Percentiles rank a stretch among this genome's conserved stretches.
Evolutionary conservation across 2,113 vertebrate species (phyloP).

Genomic region (Boulengeromyrus knoepffleri): DNA sequence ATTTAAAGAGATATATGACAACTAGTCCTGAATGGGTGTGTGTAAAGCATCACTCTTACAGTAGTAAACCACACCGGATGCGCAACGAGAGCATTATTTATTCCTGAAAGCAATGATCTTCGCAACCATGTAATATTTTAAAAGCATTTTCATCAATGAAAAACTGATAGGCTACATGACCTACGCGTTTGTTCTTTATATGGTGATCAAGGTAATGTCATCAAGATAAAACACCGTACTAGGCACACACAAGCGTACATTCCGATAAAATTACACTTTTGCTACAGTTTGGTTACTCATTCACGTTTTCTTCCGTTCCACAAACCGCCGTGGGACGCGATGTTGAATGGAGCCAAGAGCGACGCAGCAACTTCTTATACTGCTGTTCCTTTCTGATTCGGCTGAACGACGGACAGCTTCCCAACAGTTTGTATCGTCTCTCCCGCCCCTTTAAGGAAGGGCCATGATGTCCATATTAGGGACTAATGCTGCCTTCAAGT

Average conservation of each 20-base stretch:
- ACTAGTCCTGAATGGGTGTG: background rate
- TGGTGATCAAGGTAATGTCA: background rate
- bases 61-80: background rate
- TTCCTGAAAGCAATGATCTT: background rate
- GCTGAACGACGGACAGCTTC: conserved; percentile 40
- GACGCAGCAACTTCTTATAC: background rate
- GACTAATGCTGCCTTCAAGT: background rate
- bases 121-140: background rate
- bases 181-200: background rate
- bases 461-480: conserved; percentile 32
- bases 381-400: conserved; percentile 56
- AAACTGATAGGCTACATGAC: background rate
- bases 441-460: conserved; percentile 58
- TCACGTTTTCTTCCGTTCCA: background rate
- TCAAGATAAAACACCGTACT: background rate
- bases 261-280: background rate
- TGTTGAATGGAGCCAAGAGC: background rate
- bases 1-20: background rate
- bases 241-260: background rate
- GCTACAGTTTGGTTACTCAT: background rate
- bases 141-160: background rate
- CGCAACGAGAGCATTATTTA: background rate
- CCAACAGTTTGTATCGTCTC: conserved; percentile 44
- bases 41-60: background rate
- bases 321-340: background rate